phyloP scores from a whole-genome alignment of 2,888 invertebrate genomes.

The Dastarcus helophoroides region DNA sequence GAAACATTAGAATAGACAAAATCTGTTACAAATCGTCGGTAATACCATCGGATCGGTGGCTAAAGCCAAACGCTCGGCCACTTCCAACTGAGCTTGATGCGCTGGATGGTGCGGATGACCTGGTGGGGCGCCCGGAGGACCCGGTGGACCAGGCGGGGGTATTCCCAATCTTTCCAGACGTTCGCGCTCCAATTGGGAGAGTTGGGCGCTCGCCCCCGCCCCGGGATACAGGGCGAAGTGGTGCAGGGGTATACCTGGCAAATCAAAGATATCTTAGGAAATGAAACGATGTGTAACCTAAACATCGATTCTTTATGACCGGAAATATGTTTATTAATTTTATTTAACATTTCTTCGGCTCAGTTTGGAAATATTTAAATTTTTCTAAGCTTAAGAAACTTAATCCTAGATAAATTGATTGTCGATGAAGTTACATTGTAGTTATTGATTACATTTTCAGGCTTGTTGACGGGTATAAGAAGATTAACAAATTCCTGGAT shows the following conservation, averaged over 20 bases:
- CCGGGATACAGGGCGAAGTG: constrained; percentile 70
- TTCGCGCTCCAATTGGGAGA: constrained; percentile 80
- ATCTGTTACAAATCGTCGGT: no score
- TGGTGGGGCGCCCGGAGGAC: constrained; percentile 42
- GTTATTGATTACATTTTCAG: no score
- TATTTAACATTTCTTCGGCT: no score
- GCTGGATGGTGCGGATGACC: constrained; percentile 45
- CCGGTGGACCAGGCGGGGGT: constrained; percentile 48
- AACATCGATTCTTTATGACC: no score
- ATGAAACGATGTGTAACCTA: no score
- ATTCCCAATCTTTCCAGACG: constrained; percentile 73
- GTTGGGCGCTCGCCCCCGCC: constrained; percentile 45
- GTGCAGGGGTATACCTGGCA: constrained; percentile 50
- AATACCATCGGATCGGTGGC: constrained; percentile 87
- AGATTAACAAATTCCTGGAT: constrained; percentile 65
- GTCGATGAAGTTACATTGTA: no score
- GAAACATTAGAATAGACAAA: no score
- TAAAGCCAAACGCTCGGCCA: constrained; percentile 68
- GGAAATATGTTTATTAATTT: no score
- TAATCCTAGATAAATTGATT: no score
- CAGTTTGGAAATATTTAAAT: no score
- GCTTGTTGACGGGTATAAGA: constrained; percentile 68
- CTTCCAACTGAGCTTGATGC: constrained; percentile 51
- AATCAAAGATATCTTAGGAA: no score
- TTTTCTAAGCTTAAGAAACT: no score